phyloP scores from a whole-genome alignment of 2,888 invertebrate genomes.

The Apamea sordens region DNA sequence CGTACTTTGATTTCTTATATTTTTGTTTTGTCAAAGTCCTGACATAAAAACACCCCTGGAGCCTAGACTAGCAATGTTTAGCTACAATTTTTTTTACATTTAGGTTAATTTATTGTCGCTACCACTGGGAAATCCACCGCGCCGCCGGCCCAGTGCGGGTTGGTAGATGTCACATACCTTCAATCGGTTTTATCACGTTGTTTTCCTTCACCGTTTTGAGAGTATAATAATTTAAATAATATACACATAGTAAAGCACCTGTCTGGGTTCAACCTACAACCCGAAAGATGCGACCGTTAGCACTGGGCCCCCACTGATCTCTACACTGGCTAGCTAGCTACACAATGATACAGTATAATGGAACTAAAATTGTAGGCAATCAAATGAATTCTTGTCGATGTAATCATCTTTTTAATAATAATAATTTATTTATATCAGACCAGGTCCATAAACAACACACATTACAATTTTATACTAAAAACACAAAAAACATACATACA shows the following conservation, averaged over 20 bases:
- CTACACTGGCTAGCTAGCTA: background rate
- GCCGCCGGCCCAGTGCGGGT: background rate
- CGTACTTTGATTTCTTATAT: conserved; percentile 63
- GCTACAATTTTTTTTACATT: background rate
- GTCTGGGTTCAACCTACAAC: no score
- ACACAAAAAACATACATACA: no score
- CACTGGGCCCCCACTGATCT: no score
- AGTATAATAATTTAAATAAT: no score
- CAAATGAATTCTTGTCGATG: background rate
- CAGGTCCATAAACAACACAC: no score
- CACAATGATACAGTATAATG: background rate
- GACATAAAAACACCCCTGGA: conserved; percentile 12
- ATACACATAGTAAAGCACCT: no score
- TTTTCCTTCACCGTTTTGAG: no score
- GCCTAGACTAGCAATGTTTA: background rate
- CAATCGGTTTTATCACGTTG: background rate
- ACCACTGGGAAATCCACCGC: background rate
- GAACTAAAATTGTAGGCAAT: background rate
- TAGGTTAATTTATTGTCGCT: background rate
- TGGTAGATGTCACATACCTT: background rate
- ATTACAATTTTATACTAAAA: no score
- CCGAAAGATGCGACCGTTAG: no score
- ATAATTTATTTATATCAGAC: no score
- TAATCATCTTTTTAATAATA: background rate
- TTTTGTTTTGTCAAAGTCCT: conserved; percentile 42